A percentile compares a stretch with the other conserved stretches of the same genome.
Conservation (phyloP, 2,113 vertebrate genomes). For the Vidua chalybeata region DNA sequence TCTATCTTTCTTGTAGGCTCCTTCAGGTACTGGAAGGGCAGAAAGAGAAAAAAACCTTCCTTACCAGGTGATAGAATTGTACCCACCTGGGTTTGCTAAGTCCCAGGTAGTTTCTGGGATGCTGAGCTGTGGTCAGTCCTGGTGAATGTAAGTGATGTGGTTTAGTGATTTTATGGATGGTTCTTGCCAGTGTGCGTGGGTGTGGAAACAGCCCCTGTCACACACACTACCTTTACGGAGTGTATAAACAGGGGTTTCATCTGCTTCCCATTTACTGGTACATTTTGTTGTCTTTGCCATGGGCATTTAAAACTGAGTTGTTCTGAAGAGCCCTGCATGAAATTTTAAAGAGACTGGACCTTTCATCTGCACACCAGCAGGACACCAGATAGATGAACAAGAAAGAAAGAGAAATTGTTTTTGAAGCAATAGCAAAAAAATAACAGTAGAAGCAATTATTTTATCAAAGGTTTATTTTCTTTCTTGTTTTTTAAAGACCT, state of each 20-base stretch:
- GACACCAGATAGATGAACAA: conserved; percentile 70
- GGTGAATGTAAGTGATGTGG: background rate
- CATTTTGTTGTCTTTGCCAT: conserved; percentile 79
- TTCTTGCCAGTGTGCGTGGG: background rate
- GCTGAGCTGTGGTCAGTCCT: background rate
- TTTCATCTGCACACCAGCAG: conserved; percentile 77
- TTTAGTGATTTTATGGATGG: background rate
- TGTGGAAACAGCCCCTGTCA: background rate
- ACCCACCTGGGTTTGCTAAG: background rate
- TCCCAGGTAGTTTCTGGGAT: background rate
- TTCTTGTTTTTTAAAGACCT: conserved; percentile 55
- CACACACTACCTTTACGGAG: background rate
- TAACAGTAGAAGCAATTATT: conserved; percentile 80
- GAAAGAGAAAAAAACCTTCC: background rate
- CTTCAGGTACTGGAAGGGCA: background rate
- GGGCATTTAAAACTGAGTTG: conserved; percentile 76
- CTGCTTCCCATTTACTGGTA: conserved; percentile 71
- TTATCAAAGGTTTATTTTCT: conserved; percentile 78
- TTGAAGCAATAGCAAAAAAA: conserved; percentile 76
- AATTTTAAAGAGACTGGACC: conserved; percentile 80
- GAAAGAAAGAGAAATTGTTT: conserved; percentile 72
- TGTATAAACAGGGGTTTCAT: conserved; percentile 70
- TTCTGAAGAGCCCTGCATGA: conserved; percentile 77
- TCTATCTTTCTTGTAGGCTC: background rate
- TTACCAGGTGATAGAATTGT: background rate